Base-by-base conservation (phyloP, 2,888 invertebrate species). In the Hirtodrosophila confusa region DNA sequence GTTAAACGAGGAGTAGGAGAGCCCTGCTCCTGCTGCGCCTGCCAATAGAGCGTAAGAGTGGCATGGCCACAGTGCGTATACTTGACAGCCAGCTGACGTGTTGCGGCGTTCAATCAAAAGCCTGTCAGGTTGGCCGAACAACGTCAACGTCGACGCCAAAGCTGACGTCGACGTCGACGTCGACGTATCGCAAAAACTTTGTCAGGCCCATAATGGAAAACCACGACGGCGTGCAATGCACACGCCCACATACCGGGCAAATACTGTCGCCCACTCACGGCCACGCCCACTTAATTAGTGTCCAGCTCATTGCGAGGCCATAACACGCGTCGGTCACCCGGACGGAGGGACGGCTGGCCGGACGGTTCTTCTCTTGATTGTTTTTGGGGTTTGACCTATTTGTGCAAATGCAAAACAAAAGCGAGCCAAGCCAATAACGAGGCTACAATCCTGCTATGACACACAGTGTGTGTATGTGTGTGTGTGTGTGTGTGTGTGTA, bases 311-410 rank as follows among this genome's bases (percentile, higher is more conserved):
- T 84, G 87, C 66, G 63, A 47, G 69, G 55, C 54, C 57, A 69
- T 44, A 53, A 36, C 54, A 69, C 50, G 62, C 56, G 57, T 53
- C 47, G 50, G 10, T 51, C 47, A 11, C 36, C 17, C 33, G 33
- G 17, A 35, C 41, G 11, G 29, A 17, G 29, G 33, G 39, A 37
- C 23, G 5, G 9, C 12, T 17, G 4, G 39, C 10, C 40, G 8
- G 29, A 4, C 17, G 11, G 23, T 48, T 35, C 55, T 65, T 66
- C 64, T 57, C 78, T 71, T 87, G 82, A 83, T 83, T 83, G 82
- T 83, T 85, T 83, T 83, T 87, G 82, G 86, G 88, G 88, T 85
- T 87, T 83, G 82, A 87, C 82, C 82, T 69, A 82, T 82, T 87
- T 82, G 63, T 67, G 82, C 54, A 54, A 87, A 87, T 85, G 85